Evolutionary conservation across 1,140 invertebrate genomes (phyloP).

Genomic region (Anthonomus grandis): DNA sequence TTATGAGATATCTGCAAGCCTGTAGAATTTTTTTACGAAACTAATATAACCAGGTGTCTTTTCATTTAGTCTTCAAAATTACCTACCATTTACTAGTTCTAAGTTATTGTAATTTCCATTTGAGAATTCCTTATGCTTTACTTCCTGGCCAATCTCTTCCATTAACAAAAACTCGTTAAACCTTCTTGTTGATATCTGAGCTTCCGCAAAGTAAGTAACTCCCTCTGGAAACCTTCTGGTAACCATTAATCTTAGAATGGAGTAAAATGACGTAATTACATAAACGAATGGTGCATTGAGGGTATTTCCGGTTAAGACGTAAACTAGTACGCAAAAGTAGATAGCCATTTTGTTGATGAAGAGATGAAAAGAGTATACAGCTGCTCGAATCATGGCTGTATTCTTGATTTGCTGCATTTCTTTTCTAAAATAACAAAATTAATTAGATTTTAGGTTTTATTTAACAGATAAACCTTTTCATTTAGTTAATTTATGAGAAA

Average conservation of each 20-base stretch:
- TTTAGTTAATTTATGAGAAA: too few species aligned
- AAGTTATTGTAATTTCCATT: not conserved
- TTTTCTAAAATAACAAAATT: conserved; percentile 28
- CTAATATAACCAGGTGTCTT: too few species aligned
- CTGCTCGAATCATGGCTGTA: conserved; percentile 60
- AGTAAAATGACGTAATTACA: conserved; percentile 68
- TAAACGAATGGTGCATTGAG: conserved; percentile 73
- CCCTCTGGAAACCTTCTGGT: conserved; percentile 69
- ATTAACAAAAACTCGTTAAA: conserved; percentile 57
- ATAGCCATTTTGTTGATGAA: conserved; percentile 71
- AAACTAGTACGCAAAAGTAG: conserved; percentile 72
- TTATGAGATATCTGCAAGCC: too few species aligned
- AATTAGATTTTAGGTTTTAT: too few species aligned
- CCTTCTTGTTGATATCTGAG: conserved; percentile 62
- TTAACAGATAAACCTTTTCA: too few species aligned
- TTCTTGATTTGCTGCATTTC: conserved; percentile 39
- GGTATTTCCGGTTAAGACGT: conserved; percentile 64
- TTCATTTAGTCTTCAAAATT: too few species aligned
- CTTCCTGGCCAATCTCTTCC: conserved; percentile 25
- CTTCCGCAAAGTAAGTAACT: conserved; percentile 57
- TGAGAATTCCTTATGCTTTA: not conserved
- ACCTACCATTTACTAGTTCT: not conserved
- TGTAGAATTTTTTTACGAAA: too few species aligned
- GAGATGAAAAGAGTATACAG: conserved; percentile 68
- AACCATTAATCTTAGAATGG: conserved; percentile 66